These are phyloP conservation scores for Chymomyza caudatula DNA, from an alignment of 2,888 invertebrate species.

Conservation along the genomic window DNA sequence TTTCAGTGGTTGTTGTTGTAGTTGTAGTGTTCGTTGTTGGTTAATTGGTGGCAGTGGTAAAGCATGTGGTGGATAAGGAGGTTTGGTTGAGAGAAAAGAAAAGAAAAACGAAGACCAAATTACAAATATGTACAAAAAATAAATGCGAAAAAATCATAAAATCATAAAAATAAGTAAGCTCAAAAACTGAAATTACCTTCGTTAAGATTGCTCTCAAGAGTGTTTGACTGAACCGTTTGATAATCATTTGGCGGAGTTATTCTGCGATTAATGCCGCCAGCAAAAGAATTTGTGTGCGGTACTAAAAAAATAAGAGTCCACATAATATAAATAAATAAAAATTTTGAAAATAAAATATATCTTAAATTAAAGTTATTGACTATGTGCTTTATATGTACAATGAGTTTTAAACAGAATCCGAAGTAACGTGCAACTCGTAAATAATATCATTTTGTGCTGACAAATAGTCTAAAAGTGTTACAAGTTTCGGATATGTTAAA, in stretches of 20 bases:
- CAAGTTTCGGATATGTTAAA: too few species aligned
- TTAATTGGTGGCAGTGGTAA: constrained; percentile 19
- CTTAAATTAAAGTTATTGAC: constrained; percentile 3
- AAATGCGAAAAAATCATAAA: constrained; percentile 21
- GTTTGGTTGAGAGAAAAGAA: constrained; percentile 30
- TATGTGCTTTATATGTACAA: neutral
- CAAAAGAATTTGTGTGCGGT: constrained; percentile 66
- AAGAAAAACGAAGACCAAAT: constrained; percentile 19
- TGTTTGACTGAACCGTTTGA: constrained; percentile 68
- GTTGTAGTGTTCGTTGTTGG: constrained; percentile 8
- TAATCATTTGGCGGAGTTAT: constrained; percentile 73
- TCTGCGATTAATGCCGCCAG: constrained; percentile 65
- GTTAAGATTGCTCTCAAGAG: constrained; percentile 60
- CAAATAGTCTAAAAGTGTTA: neutral
- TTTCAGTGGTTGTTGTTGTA: constrained; percentile 23
- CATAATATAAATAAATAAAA: constrained; percentile 31
- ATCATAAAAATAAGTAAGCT: constrained; percentile 11
- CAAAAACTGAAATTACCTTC: constrained; percentile 72
- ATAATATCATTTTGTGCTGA: neutral
- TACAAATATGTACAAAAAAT: constrained; percentile 31
- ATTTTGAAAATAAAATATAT: constrained; percentile 17
- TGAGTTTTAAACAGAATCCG: neutral
- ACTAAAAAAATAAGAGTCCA: constrained; percentile 57
- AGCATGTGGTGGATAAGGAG: constrained; percentile 24
- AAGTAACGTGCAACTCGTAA: neutral